A percentile compares a stretch with the other conserved stretches of the same genome.
These are phyloP conservation scores for Trichopoda pennipes DNA, from an alignment of 2,888 invertebrate species.

Conservation along the genomic window DNA sequence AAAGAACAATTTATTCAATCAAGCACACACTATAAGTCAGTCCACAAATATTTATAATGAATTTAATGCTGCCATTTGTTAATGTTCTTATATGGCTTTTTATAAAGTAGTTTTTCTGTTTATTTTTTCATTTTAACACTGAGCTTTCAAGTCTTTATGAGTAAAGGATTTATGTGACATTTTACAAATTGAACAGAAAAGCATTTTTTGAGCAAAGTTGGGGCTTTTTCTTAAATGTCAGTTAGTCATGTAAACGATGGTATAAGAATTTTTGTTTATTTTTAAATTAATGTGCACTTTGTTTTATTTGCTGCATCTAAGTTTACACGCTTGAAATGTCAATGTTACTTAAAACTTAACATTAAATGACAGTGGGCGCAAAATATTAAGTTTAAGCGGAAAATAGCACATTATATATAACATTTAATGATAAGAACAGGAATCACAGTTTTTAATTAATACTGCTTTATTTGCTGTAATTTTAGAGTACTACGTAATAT, in stretches of 20 bases:
- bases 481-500: too few species aligned
- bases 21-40: slow-evolving; percentile 49
- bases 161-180: slow-evolving; percentile 8
- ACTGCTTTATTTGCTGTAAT: too few species aligned
- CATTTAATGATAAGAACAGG: too few species aligned
- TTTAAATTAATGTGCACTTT: not conserved
- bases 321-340: slow-evolving; percentile 58
- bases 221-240: too few species aligned
- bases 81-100: slow-evolving; percentile 65
- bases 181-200: too few species aligned
- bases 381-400: slow-evolving; percentile 29
- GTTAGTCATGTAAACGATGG: too few species aligned
- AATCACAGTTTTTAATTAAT: too few species aligned
- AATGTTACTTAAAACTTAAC: slow-evolving; percentile 48
- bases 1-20: slow-evolving; percentile 16
- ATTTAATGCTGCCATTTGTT: not conserved
- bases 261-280: slow-evolving; percentile 9
- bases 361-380: slow-evolving; percentile 59
- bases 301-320: slow-evolving; percentile 16
- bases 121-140: slow-evolving; percentile 34
- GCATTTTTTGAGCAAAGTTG: too few species aligned
- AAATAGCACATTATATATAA: slow-evolving; percentile 18
- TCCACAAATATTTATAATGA: slow-evolving; percentile 13
- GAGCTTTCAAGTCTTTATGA: slow-evolving; percentile 14
- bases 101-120: slow-evolving; percentile 36